Conservation (phyloP, 2,888 invertebrate species). For the Nomada flava region DNA sequence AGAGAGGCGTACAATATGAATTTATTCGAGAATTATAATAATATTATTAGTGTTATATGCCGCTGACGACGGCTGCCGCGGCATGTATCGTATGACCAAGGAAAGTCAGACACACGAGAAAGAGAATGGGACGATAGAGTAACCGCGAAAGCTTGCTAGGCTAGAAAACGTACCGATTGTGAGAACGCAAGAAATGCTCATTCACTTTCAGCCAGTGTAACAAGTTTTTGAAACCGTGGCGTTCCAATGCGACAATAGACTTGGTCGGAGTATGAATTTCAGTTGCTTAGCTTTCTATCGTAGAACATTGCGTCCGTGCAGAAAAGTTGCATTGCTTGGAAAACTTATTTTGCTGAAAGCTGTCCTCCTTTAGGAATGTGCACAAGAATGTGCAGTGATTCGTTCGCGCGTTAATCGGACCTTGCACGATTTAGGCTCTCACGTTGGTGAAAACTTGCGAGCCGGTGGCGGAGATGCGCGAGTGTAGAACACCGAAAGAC, state of each 20-base stretch:
- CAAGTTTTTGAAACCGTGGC: slow-evolving; percentile 57
- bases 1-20: too few species aligned
- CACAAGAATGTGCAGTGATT: too few species aligned
- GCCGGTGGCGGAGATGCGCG: slow-evolving; percentile 95
- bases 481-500: slow-evolving; percentile 94
- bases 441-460: slow-evolving; percentile 97
- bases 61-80: neutral
- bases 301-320: too few species aligned
- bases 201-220: slow-evolving; percentile 79
- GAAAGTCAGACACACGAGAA: neutral
- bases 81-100: neutral
- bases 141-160: slow-evolving; percentile 7
- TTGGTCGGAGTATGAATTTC: too few species aligned
- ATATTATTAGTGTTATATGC: too few species aligned
- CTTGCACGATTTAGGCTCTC: slow-evolving; percentile 86
- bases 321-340: too few species aligned
- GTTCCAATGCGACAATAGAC: neutral
- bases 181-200: slow-evolving; percentile 70
- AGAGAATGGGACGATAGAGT: neutral
- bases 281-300: too few species aligned
- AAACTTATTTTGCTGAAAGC: too few species aligned
- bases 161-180: neutral
- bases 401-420: neutral
- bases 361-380: too few species aligned
- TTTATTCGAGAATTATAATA: too few species aligned